phyloP scores from a whole-genome alignment of 2,113 vertebrate genomes.

The Barnardius zonarius region DNA sequence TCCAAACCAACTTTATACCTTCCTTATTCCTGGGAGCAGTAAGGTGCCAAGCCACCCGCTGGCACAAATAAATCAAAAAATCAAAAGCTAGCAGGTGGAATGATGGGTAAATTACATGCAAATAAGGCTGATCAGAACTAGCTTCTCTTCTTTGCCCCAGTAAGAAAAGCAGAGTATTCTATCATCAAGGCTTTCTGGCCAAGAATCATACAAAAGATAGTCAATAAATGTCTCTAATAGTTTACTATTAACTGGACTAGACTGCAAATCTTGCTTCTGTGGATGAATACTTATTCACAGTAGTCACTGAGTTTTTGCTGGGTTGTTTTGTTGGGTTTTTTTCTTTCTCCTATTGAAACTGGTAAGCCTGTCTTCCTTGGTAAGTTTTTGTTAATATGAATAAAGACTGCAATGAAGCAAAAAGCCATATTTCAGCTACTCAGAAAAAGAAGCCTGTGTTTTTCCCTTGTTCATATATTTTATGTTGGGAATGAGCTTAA shows the following conservation, averaged over 20 bases:
- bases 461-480: background rate
- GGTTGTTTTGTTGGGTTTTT: background rate
- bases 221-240: background rate
- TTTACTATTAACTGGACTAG: constrained; percentile 31
- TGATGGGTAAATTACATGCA: constrained; percentile 47
- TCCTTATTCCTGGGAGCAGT: background rate
- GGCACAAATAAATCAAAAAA: constrained; percentile 38
- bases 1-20: constrained; percentile 34
- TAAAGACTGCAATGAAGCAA: background rate
- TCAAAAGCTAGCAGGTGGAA: constrained; percentile 29
- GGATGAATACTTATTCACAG: constrained; percentile 22
- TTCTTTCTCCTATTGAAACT: background rate
- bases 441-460: background rate
- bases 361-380: background rate
- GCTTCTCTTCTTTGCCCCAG: constrained; percentile 15
- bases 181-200: constrained; percentile 32
- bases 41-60: constrained; percentile 38
- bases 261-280: constrained; percentile 25
- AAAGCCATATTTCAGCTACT: background rate
- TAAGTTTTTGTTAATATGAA: constrained; percentile 15
- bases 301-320: background rate
- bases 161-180: background rate
- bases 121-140: constrained; percentile 19
- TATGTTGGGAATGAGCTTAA: background rate
- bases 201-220: constrained; percentile 32